Percentiles rank a stretch among this genome's conserved stretches.
Conservation (phyloP, 2,888 invertebrate species). For the Willowsia nigromaculata region DNA sequence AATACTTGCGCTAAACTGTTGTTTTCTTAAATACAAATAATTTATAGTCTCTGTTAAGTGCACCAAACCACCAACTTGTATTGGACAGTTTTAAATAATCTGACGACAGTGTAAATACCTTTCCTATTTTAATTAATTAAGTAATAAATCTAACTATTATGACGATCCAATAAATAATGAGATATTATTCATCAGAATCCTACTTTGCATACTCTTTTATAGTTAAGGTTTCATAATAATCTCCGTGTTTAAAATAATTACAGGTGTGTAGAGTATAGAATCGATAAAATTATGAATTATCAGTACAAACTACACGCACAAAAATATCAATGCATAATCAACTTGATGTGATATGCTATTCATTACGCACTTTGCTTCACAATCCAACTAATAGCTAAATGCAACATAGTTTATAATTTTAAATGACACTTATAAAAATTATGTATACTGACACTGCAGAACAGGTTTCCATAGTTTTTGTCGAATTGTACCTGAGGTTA, state of each 20-base stretch:
- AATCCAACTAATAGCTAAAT: neutral
- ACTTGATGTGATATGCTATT: no score
- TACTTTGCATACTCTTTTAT: no score
- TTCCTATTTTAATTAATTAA: no score
- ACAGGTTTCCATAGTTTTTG: neutral
- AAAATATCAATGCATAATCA: neutral
- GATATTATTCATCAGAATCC: no score
- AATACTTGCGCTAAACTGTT: no score
- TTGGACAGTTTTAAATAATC: neutral
- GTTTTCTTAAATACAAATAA: no score
- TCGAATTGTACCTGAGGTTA: neutral
- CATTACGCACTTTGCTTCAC: no score
- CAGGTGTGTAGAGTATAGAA: neutral
- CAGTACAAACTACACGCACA: neutral
- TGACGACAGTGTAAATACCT: no score
- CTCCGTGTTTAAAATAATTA: neutral
- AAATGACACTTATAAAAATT: neutral
- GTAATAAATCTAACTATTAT: no score
- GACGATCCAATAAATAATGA: no score
- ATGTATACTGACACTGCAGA: neutral
- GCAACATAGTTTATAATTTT: neutral
- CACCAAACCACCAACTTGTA: neutral
- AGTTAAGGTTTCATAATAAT: neutral
- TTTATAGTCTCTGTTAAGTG: slow-evolving; percentile 2
- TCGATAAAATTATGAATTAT: no score